Percentiles rank a stretch among this genome's conserved stretches.
Evolutionary conservation across 2,888 invertebrate species (phyloP).

Genomic region (Seira ritae): DNA sequence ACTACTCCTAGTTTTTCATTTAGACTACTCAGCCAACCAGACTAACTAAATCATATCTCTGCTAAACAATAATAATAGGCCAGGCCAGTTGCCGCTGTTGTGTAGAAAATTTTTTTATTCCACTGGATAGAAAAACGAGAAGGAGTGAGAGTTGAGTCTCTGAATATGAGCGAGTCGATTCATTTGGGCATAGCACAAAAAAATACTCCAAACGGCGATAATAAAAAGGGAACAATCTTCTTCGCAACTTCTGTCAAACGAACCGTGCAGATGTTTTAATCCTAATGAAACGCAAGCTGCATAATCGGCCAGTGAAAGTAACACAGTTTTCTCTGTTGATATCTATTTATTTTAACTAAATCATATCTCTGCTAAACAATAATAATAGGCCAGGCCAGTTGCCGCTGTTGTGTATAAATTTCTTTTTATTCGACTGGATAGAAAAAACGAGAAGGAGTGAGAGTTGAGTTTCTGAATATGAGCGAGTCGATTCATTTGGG

Average conservation of each 20-base stretch:
- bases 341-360: conserved; percentile 6
- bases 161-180: too few species aligned
- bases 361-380: conserved; percentile 1
- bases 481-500: too few species aligned
- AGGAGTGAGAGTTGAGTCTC: too few species aligned
- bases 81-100: neutral
- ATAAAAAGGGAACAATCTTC: too few species aligned
- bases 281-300: neutral
- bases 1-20: neutral
- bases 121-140: too few species aligned
- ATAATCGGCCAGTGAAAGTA: neutral
- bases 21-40: neutral
- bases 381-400: neutral
- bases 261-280: neutral
- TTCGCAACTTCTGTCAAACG: too few species aligned
- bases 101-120: neutral
- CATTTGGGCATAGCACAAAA: too few species aligned
- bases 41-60: conserved; percentile 5
- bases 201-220: too few species aligned
- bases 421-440: too few species aligned
- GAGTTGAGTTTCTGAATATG: too few species aligned
- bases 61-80: neutral
- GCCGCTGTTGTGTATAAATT: neutral
- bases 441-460: too few species aligned
- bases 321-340: neutral